Percentiles rank a stretch among this genome's conserved stretches.
Evolutionary conservation across 2,888 invertebrate species (phyloP).

Genomic region (Melipona beecheii): DNA sequence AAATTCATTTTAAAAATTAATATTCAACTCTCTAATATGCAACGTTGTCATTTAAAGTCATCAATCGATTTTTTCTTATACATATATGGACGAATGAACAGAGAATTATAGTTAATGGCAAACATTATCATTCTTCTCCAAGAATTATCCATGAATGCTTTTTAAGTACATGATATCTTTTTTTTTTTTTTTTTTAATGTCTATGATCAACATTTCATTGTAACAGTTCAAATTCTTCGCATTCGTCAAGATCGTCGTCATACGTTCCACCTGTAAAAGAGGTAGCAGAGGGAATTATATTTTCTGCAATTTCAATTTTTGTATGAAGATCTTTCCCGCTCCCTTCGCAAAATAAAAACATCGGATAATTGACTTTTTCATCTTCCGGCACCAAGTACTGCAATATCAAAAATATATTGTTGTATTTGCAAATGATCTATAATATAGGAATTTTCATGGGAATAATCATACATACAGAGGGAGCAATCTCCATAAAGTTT

Average conservation of each 20-base stretch:
- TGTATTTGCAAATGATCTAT: not conserved
- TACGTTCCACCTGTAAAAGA: constrained; percentile 67
- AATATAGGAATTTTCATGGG: not conserved
- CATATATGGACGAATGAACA: constrained; percentile 57
- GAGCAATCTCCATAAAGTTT: constrained; percentile 89
- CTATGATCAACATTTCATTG: constrained; percentile 58
- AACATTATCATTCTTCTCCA: constrained; percentile 28
- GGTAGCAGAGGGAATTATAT: constrained; percentile 70
- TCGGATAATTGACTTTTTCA: constrained; percentile 90
- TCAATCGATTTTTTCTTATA: constrained; percentile 39
- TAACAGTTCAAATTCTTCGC: constrained; percentile 80
- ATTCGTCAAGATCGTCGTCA: constrained; percentile 79
- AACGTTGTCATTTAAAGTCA: constrained; percentile 23
- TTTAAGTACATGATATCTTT: constrained; percentile 72
- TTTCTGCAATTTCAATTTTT: constrained; percentile 74
- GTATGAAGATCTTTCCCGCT: constrained; percentile 86
- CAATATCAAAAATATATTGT: constrained; percentile 57
- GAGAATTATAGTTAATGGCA: constrained; percentile 39
- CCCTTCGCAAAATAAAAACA: constrained; percentile 92
- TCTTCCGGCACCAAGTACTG: constrained; percentile 85
- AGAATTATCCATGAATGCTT: constrained; percentile 40
- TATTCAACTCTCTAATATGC: constrained; percentile 38
- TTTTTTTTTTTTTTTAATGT: constrained; percentile 39
- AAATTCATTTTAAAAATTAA: constrained; percentile 22
- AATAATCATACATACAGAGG: constrained; percentile 85